Base-by-base conservation (phyloP, 2,888 invertebrate genomes). In the Maniola hyperantus region DNA sequence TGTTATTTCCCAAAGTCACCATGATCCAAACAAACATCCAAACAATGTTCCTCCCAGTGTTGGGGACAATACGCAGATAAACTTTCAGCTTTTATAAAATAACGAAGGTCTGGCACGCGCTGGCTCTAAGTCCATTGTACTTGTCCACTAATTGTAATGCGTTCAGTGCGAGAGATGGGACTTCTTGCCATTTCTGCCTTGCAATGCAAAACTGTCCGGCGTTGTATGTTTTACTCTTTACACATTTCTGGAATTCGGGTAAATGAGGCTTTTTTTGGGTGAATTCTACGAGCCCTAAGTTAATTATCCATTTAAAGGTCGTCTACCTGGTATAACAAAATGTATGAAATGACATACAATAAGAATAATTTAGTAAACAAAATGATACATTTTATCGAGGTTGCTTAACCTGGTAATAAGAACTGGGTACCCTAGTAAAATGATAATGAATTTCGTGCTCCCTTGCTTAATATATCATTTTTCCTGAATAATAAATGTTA, bases 241-340 rank as follows among this genome's bases (percentile, higher is more conserved):
- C 18, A 11, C 15, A 15, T 55, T 55, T 34, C 6, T 15, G 8
- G 15, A 8, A 13, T 33, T 15, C 15, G 8, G 10, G 5, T 36
- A 10, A 54, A 54, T 54, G 26, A 54, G 33, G 55, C 1, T 55
- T 18, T 15, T 54, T 36, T 18, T 15, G 18, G n/a, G n/a, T 2
- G 33, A 53, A 34, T 15, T 53, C 11, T 53, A n/a, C 7, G 34
- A n/a, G 8, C 53, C 34, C 34, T 33, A 13, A 55, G 10, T 55
- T 55, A 54, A 54, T 54, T 54, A 53, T 11, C 13, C 33, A n/a
- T n/a, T 34, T n/a, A 53, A 34, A 53, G 33, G 7, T 53, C 13
- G 13, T 53, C 20, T 20, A 50, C 50, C 20, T 50, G 10, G 50
- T 5, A 50, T 50, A 20, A 20, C 5, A 48, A 44, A 44, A 44